Base-by-base conservation (phyloP, 23 tunicate species). In the Phallusia fumigata region DNA sequence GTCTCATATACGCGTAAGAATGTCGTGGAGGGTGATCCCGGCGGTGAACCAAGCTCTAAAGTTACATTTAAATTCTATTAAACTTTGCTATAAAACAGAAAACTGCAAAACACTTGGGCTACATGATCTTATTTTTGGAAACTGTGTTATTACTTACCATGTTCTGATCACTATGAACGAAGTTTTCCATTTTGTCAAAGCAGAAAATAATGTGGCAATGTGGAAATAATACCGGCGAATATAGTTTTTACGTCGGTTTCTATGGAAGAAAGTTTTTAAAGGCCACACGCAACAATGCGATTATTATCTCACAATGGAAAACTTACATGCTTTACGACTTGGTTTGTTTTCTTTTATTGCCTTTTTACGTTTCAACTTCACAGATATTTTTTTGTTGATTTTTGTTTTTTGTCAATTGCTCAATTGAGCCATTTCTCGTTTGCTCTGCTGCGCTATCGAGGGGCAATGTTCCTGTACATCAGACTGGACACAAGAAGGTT, bases 121-220 rank as follows among this genome's bases (percentile, higher is more conserved):
- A n/a, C n/a, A n/a, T n/a, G 26, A 58, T 13, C 28, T 6, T 58
- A 58, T 58, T 58, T 58, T 58, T 16, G n/a, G 15, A 5, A 22
- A 58, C 69, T 58, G 69, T 58, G 47, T 40, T n/a, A n/a, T n/a
- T 40, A 40, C 69, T 58, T 58, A 58, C 69, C 69, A 58, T 21
- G 69, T 58, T 58, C 16, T 58, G 69, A 11, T 58, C 69, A 5
- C 28, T 58, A 3, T 24, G 69, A 24, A 58, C 28, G 69, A 58
- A 58, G 28, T 24, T 24, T 24, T 58, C 69, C 69, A 58, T 58
- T 22, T 58, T 22, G 8, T 58, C 28, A 22, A 58, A 58, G 69
- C 69, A 58, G 28, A 58, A 3, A n/a, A n/a, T 24, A 58, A 58
- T 58, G 26, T 1, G 28, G 10, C 10, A 3, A 10, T 40, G 5